Evolutionary conservation across 1,140 invertebrate genomes (phyloP), one percentile per base, ranked within the genome.

Genomic region (Acarapis woodi): DNA sequence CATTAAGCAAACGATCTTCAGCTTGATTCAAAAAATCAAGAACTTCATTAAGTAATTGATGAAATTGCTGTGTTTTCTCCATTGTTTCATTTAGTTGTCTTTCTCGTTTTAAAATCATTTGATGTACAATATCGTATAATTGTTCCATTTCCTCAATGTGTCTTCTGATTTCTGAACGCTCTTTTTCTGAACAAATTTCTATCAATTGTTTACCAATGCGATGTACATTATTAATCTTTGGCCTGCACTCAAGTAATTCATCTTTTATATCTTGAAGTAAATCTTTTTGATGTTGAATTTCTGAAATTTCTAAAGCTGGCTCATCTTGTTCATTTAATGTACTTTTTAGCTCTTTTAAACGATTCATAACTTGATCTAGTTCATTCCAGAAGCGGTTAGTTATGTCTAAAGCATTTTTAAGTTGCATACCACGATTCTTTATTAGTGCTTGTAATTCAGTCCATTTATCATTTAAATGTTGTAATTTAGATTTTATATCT

Each of bases 11-110:
- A 50, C 71, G 71, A 10, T 78, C 69, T 56, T 96, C 87, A 2
- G 82, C 80, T 45, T 68, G 68, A 44, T 77, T 68, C 47, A 94
- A 60, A 65, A 90, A 94, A 37, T 76, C 73, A 30, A 80, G 55
- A 3, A 93, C 62, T 53, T 80, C 78, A 65, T 73, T 67, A 32
- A 94, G 59, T 0, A 82, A 85, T 51, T 93, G 82, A 55, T 94
- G 85, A 70, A 94, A 96, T 51, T 88, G 80, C 73, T 90, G 85
- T 1, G 85, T 82, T 51, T 88, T 90, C 56, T 87, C 78, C 74
- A 96, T 85, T 9, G 87, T 85, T 52, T 87, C 78, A 44, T 90
- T 83, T 19, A 96, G 64, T 53, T 88, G 83, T 54, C 87, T 78
- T 50, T 90, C 80, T 3, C 83, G 62, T 48, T 79, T 71, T 2